phyloP scores from a whole-genome alignment of 2,888 invertebrate genomes.

The Hydrotaea diabolus region DNA sequence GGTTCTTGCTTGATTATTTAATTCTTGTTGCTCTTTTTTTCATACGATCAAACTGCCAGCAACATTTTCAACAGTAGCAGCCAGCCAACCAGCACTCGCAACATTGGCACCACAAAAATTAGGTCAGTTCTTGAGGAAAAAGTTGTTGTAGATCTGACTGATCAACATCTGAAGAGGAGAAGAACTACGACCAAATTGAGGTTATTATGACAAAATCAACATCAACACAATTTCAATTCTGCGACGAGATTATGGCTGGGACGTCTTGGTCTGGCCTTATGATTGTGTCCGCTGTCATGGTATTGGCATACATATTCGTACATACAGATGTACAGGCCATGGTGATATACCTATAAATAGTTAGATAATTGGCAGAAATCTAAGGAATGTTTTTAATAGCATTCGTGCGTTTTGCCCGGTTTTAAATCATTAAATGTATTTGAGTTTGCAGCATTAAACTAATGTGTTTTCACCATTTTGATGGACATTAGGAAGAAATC shows the following conservation, averaged over 20 bases:
- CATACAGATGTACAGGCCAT: no score
- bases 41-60: no score
- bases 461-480: no score
- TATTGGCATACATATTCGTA: no score
- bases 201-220: constrained; percentile 56
- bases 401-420: background rate
- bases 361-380: background rate
- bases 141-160: constrained; percentile 41
- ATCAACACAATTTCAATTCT: no score
- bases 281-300: no score
- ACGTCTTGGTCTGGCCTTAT: no score
- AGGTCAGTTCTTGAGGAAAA: constrained; percentile 56
- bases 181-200: constrained; percentile 41
- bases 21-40: background rate
- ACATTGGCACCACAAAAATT: constrained; percentile 47
- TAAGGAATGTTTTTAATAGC: background rate
- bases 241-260: no score
- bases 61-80: background rate
- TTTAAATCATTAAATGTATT: background rate
- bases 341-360: no score
- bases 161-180: background rate
- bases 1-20: constrained; percentile 5
- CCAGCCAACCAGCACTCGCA: no score
- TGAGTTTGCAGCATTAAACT: no score
- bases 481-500: no score